phyloP scores from a whole-genome alignment of 2,888 invertebrate genomes.

The Synergus japonicus region DNA sequence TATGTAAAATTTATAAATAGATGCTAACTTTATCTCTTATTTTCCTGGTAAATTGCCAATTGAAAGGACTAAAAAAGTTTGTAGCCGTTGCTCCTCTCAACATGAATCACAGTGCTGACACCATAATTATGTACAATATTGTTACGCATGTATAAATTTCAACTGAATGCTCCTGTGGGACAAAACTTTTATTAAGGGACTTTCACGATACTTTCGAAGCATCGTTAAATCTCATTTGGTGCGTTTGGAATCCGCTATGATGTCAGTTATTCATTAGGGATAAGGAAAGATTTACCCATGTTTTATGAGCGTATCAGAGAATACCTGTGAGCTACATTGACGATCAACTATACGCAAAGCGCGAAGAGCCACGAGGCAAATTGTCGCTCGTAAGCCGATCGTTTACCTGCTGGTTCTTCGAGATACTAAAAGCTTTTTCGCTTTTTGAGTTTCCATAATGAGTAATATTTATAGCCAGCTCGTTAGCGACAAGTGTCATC shows the following conservation, averaged over 20 bases:
- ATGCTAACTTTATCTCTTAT: background rate
- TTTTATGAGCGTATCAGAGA: constrained; percentile 14
- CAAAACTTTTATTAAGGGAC: constrained; percentile 3
- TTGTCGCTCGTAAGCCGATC: constrained; percentile 16
- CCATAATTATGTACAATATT: constrained; percentile 30
- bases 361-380: constrained; percentile 35
- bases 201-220: constrained; percentile 14
- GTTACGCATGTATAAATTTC: constrained; percentile 27
- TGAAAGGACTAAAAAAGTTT: background rate
- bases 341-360: constrained; percentile 23
- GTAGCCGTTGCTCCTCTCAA: background rate
- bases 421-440: constrained; percentile 17
- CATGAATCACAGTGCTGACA: background rate
- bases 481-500: constrained; percentile 43
- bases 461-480: constrained; percentile 44
- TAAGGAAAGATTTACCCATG: constrained; percentile 14
- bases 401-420: constrained; percentile 7
- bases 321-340: constrained; percentile 8
- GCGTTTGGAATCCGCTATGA: constrained; percentile 13
- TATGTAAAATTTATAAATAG: background rate
- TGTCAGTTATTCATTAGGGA: constrained; percentile 25
- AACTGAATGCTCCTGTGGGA: background rate
- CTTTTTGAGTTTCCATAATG: constrained; percentile 23
- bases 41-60: constrained; percentile 1
- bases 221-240: constrained; percentile 39